Percentiles rank a stretch among this genome's conserved stretches.
Conservation (phyloP, 2,888 invertebrate genomes). For the Nipponacmea schrenckii region DNA sequence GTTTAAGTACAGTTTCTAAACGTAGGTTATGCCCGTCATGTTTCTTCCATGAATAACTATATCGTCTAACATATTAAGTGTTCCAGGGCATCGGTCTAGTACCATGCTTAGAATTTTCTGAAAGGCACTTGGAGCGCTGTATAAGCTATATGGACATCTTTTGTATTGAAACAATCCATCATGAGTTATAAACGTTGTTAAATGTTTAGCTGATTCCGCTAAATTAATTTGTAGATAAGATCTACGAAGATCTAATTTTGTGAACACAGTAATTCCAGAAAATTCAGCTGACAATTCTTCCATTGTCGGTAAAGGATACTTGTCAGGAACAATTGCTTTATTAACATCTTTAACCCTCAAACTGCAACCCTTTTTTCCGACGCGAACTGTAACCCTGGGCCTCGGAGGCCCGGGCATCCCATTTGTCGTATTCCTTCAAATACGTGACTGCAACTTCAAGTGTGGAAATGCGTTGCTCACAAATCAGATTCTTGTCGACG, state of each 20-base stretch:
- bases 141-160: constrained; percentile 5
- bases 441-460: no score
- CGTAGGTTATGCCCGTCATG: background rate
- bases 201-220: background rate
- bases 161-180: constrained; percentile 6
- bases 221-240: constrained; percentile 4
- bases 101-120: constrained; percentile 6
- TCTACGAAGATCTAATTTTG: constrained; percentile 3
- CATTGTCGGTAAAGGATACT: constrained; percentile 8
- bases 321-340: constrained; percentile 8
- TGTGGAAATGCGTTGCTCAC: no score
- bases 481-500: no score
- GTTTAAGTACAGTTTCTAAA: background rate
- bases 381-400: no score
- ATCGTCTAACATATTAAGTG: background rate
- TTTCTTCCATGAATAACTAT: background rate
- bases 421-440: no score
- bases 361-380: no score
- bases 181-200: constrained; percentile 7
- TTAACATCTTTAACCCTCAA: constrained; percentile 8
- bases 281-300: background rate
- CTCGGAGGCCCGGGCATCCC: no score
- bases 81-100: background rate
- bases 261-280: background rate
- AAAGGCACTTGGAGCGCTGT: background rate